Conservation (phyloP, 2,797 vertebrate species). For the Danio aesculapii region DNA sequence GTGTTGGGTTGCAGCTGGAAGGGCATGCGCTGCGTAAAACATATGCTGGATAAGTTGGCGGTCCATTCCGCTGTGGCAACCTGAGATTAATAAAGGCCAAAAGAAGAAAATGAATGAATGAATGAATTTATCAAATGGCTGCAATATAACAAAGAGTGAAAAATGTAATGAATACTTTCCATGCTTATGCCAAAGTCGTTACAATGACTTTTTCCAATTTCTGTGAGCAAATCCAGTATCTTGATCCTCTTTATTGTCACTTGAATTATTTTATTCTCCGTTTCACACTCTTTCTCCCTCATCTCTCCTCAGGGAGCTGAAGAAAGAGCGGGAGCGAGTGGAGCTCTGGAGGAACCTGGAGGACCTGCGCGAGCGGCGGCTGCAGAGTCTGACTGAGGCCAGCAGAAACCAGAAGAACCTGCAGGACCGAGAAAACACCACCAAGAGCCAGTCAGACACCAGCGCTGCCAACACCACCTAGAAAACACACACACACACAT, state of each 20-base stretch:
- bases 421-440: conserved; percentile 77
- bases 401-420: conserved; percentile 86
- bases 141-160: too few species aligned
- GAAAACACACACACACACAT: conserved; percentile 44
- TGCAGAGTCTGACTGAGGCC: conserved; percentile 86
- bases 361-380: conserved; percentile 85
- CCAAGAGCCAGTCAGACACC: conserved; percentile 62
- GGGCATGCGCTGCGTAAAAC: too few species aligned
- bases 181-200: too few species aligned
- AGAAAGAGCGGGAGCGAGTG: conserved; percentile 85
- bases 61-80: too few species aligned
- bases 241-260: conserved; percentile 3
- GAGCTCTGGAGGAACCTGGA: conserved; percentile 90
- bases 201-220: not conserved
- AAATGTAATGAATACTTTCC: too few species aligned
- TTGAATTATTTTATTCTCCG: not conserved
- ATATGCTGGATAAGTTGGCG: too few species aligned
- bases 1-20: too few species aligned
- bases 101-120: too few species aligned
- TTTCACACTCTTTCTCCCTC: not conserved
- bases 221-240: not conserved
- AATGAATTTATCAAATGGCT: too few species aligned
- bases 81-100: too few species aligned
- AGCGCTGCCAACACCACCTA: conserved; percentile 65
- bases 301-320: conserved; percentile 80